Evolutionary conservation across 2,113 vertebrate genomes (phyloP).

Genomic region (Zeus faber): DNA sequence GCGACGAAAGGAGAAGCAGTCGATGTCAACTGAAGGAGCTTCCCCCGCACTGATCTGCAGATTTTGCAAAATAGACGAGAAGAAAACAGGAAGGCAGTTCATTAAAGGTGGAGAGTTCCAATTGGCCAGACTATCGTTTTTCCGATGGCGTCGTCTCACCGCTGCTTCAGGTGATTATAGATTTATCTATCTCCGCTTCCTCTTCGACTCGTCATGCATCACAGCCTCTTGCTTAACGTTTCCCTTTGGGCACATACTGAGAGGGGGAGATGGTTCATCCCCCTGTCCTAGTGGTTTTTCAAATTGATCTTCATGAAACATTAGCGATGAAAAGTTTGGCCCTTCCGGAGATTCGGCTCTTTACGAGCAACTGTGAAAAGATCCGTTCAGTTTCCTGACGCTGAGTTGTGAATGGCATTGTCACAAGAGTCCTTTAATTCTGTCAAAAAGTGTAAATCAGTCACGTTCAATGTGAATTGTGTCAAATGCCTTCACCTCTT

Average conservation of each 20-base stretch:
- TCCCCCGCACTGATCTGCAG: neutral
- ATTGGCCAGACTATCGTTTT: conserved; percentile 35
- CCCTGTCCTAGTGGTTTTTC: conserved; percentile 29
- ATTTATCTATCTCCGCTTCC: conserved; percentile 56
- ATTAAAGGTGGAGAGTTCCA: conserved; percentile 33
- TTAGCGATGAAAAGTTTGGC: too few species aligned
- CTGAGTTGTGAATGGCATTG: too few species aligned
- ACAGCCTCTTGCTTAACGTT: conserved; percentile 50
- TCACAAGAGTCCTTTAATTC: too few species aligned
- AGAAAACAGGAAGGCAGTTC: conserved; percentile 27
- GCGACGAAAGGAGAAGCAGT: too few species aligned
- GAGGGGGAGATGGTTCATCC: conserved; percentile 34
- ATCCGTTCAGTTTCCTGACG: too few species aligned
- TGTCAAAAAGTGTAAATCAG: too few species aligned
- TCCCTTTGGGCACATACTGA: conserved; percentile 34
- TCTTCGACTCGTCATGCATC: conserved; percentile 49
- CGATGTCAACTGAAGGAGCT: neutral
- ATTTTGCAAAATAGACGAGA: too few species aligned
- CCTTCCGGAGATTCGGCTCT: too few species aligned
- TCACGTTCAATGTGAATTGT: too few species aligned
- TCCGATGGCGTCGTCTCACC: conserved; percentile 34
- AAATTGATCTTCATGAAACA: conserved; percentile 28
- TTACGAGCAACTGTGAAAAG: too few species aligned
- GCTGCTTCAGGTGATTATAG: conserved; percentile 53
- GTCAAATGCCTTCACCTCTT: too few species aligned